These are phyloP conservation scores for Napeogenes inachia DNA, from an alignment of 2,888 invertebrate species.

Conservation along the genomic window DNA sequence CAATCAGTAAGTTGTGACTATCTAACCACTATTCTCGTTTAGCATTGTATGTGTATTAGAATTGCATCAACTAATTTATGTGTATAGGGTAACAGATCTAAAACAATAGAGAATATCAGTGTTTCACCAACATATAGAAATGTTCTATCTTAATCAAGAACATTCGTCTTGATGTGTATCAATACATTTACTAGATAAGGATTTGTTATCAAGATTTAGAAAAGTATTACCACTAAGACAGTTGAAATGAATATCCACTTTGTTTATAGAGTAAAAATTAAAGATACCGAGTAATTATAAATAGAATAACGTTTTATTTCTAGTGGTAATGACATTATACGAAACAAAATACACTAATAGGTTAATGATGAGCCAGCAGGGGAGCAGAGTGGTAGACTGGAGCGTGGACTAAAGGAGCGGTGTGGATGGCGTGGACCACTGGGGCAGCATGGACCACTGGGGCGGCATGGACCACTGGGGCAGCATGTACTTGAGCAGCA, in stretches of 20 bases:
- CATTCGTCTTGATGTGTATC: conserved; percentile 13
- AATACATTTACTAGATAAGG: neutral
- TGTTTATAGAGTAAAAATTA: neutral
- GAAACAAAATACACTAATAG: conserved; percentile 14
- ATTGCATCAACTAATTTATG: conserved; percentile 20
- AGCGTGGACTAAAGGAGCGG: conserved; percentile 36
- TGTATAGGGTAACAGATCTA: conserved; percentile 16
- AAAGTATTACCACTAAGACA: no score
- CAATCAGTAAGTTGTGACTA: neutral
- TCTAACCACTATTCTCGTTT: conserved; percentile 18
- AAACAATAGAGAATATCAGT: conserved; percentile 26
- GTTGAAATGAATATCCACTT: no score
- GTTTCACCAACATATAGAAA: conserved; percentile 26
- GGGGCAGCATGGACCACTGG: conserved; percentile 30
- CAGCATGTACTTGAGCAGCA: conserved; percentile 40
- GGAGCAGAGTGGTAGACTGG: conserved; percentile 38
- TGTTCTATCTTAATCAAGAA: conserved; percentile 11
- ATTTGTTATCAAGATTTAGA: neutral
- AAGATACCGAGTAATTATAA: conserved; percentile 31
- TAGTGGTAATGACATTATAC: conserved; percentile 38
- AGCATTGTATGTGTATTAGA: conserved; percentile 14
- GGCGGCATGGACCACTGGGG: conserved; percentile 34
- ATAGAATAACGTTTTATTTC: conserved; percentile 48
- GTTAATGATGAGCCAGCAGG: conserved; percentile 51
- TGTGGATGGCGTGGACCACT: conserved; percentile 38